Conservation (phyloP, 2,113 vertebrate genomes). For the Oophaga pumilio region DNA sequence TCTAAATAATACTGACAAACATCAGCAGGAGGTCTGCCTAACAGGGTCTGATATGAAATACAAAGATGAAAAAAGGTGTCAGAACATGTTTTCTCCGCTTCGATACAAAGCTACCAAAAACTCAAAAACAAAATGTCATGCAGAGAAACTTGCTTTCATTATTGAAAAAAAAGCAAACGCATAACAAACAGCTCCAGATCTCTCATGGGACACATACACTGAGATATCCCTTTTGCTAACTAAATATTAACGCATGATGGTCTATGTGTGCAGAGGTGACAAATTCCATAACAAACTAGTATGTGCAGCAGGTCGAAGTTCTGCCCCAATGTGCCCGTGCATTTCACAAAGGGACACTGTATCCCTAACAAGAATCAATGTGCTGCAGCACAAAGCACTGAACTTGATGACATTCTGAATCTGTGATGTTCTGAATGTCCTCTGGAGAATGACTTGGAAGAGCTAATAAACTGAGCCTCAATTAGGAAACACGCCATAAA, state of each 20-base stretch:
- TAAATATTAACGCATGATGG: background rate
- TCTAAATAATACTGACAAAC: conserved; percentile 37
- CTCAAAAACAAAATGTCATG: conserved; percentile 30
- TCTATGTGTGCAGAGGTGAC: background rate
- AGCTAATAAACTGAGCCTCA: conserved; percentile 51
- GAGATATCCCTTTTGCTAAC: background rate
- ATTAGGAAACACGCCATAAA: conserved; percentile 51
- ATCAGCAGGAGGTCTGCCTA: conserved; percentile 38
- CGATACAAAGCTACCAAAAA: conserved; percentile 29
- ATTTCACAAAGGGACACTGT: conserved; percentile 19
- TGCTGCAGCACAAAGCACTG: conserved; percentile 33
- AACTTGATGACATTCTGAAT: conserved; percentile 36
- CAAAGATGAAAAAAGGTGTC: conserved; percentile 46
- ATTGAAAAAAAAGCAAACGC: background rate
- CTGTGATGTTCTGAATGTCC: conserved; percentile 37
- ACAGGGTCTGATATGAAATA: conserved; percentile 35
- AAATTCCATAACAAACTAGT: background rate
- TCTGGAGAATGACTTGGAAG: conserved; percentile 14
- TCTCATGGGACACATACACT: background rate
- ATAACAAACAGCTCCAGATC: background rate
- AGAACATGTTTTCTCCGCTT: conserved; percentile 45
- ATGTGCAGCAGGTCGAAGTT: conserved; percentile 3
- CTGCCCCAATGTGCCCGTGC: background rate
- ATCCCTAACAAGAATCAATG: conserved; percentile 36
- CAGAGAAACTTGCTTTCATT: conserved; percentile 12